phyloP scores from a whole-genome alignment of 1,140 invertebrate genomes.

The Hirudo medicinalis region DNA sequence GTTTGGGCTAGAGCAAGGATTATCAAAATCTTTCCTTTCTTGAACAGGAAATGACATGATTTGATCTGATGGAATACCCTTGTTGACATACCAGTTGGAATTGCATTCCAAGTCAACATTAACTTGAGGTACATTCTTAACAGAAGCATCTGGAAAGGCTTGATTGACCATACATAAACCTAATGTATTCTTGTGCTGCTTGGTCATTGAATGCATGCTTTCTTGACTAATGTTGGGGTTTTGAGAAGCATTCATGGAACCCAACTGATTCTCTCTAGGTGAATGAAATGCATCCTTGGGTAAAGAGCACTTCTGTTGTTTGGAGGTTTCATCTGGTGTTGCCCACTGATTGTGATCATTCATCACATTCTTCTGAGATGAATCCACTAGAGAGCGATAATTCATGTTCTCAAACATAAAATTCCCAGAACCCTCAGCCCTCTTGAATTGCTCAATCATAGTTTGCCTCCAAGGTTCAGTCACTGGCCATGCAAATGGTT shows the following conservation, averaged over 20 bases:
- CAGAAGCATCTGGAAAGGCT: too few species aligned
- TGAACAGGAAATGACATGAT: too few species aligned
- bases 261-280: background rate
- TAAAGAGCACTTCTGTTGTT: background rate
- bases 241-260: background rate
- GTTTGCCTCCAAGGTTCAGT: slow-evolving; percentile 9
- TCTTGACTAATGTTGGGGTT: background rate
- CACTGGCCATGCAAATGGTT: slow-evolving; percentile 14
- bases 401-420: slow-evolving; percentile 5
- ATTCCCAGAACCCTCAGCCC: slow-evolving; percentile 5
- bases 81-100: too few species aligned
- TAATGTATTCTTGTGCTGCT: background rate
- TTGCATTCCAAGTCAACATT: too few species aligned
- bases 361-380: background rate
- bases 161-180: background rate
- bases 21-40: too few species aligned
- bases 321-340: background rate
- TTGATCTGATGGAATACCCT: too few species aligned
- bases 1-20: too few species aligned
- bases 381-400: background rate
- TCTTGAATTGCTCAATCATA: slow-evolving; percentile 5
- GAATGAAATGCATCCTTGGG: background rate
- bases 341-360: background rate
- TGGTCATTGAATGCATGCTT: background rate
- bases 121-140: too few species aligned